These are phyloP conservation scores for Crenuchus spilurus DNA, from an alignment of 2,797 vertebrate genomes.

Conservation along the genomic window DNA sequence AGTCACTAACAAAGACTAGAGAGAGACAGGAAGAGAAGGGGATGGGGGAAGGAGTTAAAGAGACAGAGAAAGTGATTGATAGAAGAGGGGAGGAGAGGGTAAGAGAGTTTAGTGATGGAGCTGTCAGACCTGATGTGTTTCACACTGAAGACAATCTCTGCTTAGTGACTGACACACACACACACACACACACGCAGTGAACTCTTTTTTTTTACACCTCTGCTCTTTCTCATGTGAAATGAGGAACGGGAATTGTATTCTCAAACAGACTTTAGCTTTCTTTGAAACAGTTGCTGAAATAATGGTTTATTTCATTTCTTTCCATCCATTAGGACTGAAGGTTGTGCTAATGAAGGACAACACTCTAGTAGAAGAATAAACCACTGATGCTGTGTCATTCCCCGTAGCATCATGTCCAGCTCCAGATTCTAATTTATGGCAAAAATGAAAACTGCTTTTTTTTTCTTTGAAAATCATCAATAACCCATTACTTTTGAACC, in stretches of 20 bases:
- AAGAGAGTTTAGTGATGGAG: slow-evolving; percentile 73
- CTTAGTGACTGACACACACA: neutral
- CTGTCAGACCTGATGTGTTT: slow-evolving; percentile 72
- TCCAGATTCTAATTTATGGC: too few species aligned
- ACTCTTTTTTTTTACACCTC: too few species aligned
- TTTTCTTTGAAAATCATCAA: too few species aligned
- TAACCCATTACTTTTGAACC: too few species aligned
- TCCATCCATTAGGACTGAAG: neutral
- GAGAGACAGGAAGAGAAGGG: neutral
- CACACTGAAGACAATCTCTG: slow-evolving; percentile 67
- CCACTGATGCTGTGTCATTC: too few species aligned
- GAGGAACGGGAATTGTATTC: neutral
- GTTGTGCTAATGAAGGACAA: neutral
- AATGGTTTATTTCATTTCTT: too few species aligned
- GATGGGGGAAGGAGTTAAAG: slow-evolving; percentile 32
- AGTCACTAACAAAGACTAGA: neutral
- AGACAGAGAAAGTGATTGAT: slow-evolving; percentile 14
- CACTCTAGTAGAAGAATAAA: neutral
- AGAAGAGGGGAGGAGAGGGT: slow-evolving; percentile 51
- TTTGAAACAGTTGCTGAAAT: too few species aligned
- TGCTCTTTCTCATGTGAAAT: neutral
- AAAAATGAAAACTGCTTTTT: too few species aligned
- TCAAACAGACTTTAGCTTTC: too few species aligned
- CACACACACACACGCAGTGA: neutral
- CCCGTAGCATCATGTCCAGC: too few species aligned